Base-by-base conservation (phyloP, 2,888 invertebrate species). In the Epiblema foenella region DNA sequence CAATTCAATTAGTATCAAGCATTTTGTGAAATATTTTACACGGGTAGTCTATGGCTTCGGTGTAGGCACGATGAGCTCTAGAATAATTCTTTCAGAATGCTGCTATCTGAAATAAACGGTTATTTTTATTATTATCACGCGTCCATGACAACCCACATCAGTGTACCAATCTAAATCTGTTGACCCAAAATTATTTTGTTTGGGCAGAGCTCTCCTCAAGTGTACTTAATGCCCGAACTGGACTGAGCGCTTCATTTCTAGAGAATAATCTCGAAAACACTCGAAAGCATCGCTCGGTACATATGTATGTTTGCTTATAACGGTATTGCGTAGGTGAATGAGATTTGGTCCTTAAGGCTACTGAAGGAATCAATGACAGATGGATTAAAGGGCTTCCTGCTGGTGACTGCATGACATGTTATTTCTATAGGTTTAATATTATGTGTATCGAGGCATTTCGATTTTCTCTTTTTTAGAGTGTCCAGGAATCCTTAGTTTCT, bases 231-330 rank as follows among this genome's bases (percentile, higher is more conserved):
- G 62, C 66, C 56, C 66, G 56, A 74, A 75, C 65, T 74, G 63
- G 73, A 69, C 72, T 74, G 72, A 70, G 64, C 72, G 75, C 75
- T 74, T 74, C 75, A 74, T 74, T 75, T 75, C 74, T 63, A 49
- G 68, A 66, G 71, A 71, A 71, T 67, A 67, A 71, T 71, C 71
- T 71, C 57, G 49, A 67, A 49, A 62, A 49, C 71, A 71, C 70
- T 71, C 56, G 24, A 71, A 20, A 62, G 62, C 46, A 46, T 46
- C 20, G 66, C 59, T 60, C 60, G 49, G 56, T 37, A 69, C 49
- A 60, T 62, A 62, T 52, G 39, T 33, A 8, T 70, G 70, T 71
- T 71, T 66, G 62, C 57, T 62, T 39, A n/a, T 24, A 60, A 64
- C 63, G 63, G 57, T 63, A 66, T 33, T 12, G 60, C 24, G 71